Evolutionary conservation across 2,113 vertebrate species (phyloP).

Genomic region (Ivindomyrus marchei): DNA sequence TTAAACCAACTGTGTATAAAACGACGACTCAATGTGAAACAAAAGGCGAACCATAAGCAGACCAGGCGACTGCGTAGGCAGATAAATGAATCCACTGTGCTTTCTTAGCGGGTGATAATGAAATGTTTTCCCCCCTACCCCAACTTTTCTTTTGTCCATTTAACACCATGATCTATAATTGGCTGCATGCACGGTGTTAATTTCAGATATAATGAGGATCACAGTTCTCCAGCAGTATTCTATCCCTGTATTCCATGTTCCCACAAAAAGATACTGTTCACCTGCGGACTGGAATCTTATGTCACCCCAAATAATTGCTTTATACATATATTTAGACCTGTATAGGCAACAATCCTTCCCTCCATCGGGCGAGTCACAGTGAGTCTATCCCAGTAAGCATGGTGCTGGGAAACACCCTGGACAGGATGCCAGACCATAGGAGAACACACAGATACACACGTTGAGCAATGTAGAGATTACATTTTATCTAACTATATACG

Average conservation of each 20-base stretch:
- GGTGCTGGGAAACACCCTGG: neutral
- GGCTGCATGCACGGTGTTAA: neutral
- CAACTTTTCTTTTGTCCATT: neutral
- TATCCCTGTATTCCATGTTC: neutral
- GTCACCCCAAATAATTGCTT: neutral
- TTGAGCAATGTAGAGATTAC: neutral
- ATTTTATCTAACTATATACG: neutral
- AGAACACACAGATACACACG: neutral
- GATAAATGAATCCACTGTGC: neutral
- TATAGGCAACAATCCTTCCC: neutral
- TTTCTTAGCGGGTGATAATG: slow-evolving; percentile 1
- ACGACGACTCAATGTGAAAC: neutral
- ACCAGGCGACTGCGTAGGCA: neutral
- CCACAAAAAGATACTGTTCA: neutral
- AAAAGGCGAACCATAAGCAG: neutral
- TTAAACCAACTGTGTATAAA: neutral
- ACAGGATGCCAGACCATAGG: neutral
- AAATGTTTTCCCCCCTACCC: neutral
- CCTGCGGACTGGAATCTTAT: neutral
- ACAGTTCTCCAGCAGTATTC: neutral
- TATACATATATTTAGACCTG: neutral
- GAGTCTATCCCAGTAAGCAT: neutral
- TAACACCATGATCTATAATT: neutral
- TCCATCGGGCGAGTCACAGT: neutral
- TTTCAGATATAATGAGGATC: neutral